phyloP scores from a whole-genome alignment of 2,888 invertebrate genomes.

The Anticlea derivata region DNA sequence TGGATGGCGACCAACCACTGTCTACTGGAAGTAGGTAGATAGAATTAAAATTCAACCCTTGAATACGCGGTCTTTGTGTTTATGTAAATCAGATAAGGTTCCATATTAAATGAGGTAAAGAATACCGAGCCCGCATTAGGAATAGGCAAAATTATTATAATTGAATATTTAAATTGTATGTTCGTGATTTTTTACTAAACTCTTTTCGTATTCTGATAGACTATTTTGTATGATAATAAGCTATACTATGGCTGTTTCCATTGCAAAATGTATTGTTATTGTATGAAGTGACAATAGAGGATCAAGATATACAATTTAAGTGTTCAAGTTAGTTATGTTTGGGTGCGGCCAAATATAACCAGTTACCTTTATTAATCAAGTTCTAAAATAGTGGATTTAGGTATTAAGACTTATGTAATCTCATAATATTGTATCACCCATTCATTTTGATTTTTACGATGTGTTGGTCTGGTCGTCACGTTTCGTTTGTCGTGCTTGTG shows the following conservation, averaged over 20 bases:
- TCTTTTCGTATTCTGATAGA: conserved; percentile 7
- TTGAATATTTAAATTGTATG: conserved; percentile 19
- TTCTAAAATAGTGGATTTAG: conserved; percentile 9
- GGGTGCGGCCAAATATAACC: conserved; percentile 7
- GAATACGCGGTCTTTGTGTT: conserved; percentile 35
- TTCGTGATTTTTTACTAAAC: conserved; percentile 9
- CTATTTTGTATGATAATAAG: conserved; percentile 25
- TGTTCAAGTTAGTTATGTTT: conserved; percentile 7
- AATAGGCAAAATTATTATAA: conserved; percentile 28
- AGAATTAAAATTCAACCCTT: conserved; percentile 41
- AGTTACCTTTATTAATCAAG: conserved; percentile 1
- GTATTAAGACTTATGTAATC: neutral
- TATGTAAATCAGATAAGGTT: conserved; percentile 36
- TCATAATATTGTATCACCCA: conserved; percentile 9
- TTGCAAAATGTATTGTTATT: conserved; percentile 13
- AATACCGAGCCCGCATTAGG: conserved; percentile 20
- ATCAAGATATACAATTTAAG: conserved; percentile 13
- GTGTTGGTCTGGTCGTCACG: conserved; percentile 22
- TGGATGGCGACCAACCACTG: conserved; percentile 37
- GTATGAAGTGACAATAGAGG: conserved; percentile 13
- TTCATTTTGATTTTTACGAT: conserved; percentile 26
- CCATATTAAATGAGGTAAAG: conserved; percentile 31
- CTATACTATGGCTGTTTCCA: conserved; percentile 9
- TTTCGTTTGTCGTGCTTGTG: conserved; percentile 12
- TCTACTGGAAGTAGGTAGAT: conserved; percentile 30